These are phyloP conservation scores for Phainopepla nitens DNA, from an alignment of 2,113 vertebrate species.

Conservation along the genomic window DNA sequence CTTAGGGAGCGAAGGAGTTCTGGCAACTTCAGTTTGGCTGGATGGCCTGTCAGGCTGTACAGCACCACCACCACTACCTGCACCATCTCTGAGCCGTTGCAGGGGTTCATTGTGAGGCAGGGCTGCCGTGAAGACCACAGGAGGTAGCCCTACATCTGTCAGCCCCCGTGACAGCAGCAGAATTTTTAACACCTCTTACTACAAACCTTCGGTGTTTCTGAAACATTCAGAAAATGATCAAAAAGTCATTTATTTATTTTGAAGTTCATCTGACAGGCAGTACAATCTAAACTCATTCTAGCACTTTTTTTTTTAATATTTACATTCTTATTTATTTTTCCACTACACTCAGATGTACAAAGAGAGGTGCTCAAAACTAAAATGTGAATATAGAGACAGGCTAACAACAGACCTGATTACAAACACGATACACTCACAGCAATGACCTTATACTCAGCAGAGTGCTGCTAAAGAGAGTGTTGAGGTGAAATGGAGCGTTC, in stretches of 20 bases:
- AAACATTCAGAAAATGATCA: background rate
- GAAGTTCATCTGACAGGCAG: background rate
- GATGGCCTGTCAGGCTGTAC: background rate
- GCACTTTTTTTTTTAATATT: background rate
- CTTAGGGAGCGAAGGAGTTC: background rate
- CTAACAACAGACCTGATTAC: background rate
- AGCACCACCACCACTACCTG: background rate
- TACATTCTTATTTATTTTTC: background rate
- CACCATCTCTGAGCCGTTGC: background rate
- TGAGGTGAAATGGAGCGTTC: background rate
- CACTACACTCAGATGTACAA: rapidly evolving
- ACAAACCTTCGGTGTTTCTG: background rate
- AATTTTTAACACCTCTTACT: background rate
- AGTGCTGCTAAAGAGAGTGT: rapidly evolving
- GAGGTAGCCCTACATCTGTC: background rate
- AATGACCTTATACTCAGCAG: background rate
- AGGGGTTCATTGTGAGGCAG: rapidly evolving
- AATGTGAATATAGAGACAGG: rapidly evolving
- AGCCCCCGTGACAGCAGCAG: background rate
- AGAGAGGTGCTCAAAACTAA: background rate
- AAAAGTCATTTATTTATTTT: background rate
- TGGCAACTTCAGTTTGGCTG: background rate
- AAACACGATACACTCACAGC: rapidly evolving
- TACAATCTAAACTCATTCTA: background rate
- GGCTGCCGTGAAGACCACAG: rapidly evolving